Percentiles rank a stretch among this genome's conserved stretches.
phyloP scores from a whole-genome alignment of 2,113 vertebrate genomes.

The Gyps fulvus region DNA sequence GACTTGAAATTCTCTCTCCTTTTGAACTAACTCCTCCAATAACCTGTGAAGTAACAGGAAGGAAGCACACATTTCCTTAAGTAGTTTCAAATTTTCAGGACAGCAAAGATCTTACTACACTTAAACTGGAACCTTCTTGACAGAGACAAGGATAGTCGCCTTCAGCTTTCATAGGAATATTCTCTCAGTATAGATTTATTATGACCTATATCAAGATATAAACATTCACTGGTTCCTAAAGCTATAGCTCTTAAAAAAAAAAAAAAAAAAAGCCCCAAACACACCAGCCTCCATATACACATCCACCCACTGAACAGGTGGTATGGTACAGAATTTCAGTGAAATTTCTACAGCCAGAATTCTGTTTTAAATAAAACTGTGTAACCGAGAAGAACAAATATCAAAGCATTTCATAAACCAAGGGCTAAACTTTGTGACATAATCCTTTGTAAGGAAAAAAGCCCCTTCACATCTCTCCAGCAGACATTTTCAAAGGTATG shows the following conservation, averaged over 20 bases:
- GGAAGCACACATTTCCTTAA: not conserved
- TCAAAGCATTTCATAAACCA: not conserved
- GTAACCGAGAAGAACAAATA: not conserved
- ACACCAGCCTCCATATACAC: not conserved
- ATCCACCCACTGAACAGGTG: not conserved
- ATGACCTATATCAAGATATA: not conserved
- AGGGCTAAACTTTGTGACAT: not conserved
- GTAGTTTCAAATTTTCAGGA: not conserved
- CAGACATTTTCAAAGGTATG: not conserved
- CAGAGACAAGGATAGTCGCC: not conserved
- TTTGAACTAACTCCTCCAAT: slow-evolving; percentile 90
- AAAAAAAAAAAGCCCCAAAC: not conserved
- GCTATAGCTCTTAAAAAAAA: not conserved
- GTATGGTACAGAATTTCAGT: not conserved
- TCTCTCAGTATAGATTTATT: not conserved
- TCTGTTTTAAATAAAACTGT: not conserved
- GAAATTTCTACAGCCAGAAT: not conserved
- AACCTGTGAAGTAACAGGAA: slow-evolving; percentile 71
- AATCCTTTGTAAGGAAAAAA: not conserved
- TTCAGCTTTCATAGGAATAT: not conserved
- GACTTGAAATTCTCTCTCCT: slow-evolving; percentile 91
- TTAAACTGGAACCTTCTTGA: not conserved
- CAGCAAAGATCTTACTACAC: not conserved
- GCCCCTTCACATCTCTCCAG: not conserved
- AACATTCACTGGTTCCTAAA: not conserved